Base-by-base conservation (phyloP, 2,888 invertebrate species). In the Atrina japonica region DNA sequence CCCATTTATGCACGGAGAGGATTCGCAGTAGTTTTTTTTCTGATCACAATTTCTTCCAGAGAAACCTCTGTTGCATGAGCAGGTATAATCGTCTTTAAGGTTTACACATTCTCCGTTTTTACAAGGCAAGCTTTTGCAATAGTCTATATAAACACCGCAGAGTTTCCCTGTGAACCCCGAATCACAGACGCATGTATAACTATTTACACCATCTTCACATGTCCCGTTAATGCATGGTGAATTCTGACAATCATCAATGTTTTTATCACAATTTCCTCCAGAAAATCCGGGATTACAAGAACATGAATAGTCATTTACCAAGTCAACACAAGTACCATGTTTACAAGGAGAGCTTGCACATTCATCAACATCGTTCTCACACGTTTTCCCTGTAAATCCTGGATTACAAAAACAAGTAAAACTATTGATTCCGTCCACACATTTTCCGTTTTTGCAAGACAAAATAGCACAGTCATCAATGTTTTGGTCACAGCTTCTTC, bases 401-500 rank as follows among this genome's bases (percentile, higher is more conserved):
- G 94, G 92, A 1, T 94, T 94, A 83, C 97, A 97, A 3, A 25
- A 41, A 5, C 64, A 64, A n/a, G 23, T 25, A 35, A 23, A 64
- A 27, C 43, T 29, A 16, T 52, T 52, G 16, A 9, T 6, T 50
- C 18, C 18, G 27, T 64, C 52, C 14, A 40, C 29, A 43, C 64
- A 64, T 11, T 1, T 18, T 23, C 64, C 64, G n/a, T 64, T 40
- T 14, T 5, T 18, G n/a, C 41, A 50, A 64, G 35, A 25, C 18
- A 14, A 23, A 60, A 29, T 11, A 2, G 1, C 93, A 91, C 97
- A 97, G 85, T 96, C 95, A 89, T 95, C 94, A 71, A 95, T 93
- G 76, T 95, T 94, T 76, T 93, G 93, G 91, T 97, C 96, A 92
- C 98, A 98, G 90, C 97, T 96, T 64, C 93, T 94, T 47, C 97